These are phyloP conservation scores for Colinus virginianus DNA, from an alignment of 2,113 vertebrate species.

Conservation along the genomic window DNA sequence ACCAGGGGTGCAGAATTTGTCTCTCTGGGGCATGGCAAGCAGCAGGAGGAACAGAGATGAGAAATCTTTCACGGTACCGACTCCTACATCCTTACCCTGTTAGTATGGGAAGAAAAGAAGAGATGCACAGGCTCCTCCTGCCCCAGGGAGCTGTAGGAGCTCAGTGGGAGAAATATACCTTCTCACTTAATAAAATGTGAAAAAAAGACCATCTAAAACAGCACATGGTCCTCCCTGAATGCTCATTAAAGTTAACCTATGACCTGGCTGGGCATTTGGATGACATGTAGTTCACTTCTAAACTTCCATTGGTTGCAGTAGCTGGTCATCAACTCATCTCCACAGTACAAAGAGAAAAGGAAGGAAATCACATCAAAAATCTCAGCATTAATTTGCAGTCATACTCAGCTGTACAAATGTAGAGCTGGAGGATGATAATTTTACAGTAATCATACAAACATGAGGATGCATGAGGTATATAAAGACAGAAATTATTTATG, in stretches of 20 bases:
- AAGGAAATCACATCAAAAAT: background rate
- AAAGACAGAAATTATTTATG: background rate
- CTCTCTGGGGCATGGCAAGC: background rate
- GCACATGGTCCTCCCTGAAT: background rate
- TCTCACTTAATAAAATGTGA: slow-evolving; percentile 1
- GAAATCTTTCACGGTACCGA: background rate
- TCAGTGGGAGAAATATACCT: background rate
- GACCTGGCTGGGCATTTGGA: background rate
- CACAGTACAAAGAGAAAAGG: background rate
- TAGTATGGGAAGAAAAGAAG: background rate
- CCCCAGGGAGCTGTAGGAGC: background rate
- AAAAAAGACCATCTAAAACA: background rate
- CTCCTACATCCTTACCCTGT: background rate
- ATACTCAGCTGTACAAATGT: background rate
- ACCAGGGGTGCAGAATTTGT: background rate
- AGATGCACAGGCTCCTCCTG: background rate
- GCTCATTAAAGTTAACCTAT: background rate
- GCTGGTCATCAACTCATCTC: background rate
- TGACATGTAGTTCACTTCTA: background rate
- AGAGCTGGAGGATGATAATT: background rate
- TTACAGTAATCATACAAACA: background rate
- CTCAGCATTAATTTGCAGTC: background rate
- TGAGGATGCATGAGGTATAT: background rate
- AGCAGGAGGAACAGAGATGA: background rate
- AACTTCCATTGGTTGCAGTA: background rate